Base-by-base conservation (phyloP, 2,797 vertebrate species). In the Typhlichthys eigenmanni region DNA sequence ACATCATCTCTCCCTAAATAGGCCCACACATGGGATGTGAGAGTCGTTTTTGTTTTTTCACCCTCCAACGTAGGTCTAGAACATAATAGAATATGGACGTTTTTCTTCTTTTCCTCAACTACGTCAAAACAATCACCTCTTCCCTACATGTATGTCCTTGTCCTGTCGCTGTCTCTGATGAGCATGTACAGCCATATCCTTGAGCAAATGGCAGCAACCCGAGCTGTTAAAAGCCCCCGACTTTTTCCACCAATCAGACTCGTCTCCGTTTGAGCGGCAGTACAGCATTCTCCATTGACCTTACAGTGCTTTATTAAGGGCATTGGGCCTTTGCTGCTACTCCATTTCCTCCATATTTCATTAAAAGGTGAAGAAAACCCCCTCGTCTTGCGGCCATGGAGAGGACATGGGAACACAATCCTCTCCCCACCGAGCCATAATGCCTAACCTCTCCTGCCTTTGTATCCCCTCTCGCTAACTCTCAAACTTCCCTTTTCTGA, bases 301-400 rank as follows among this genome's bases (percentile, higher is more conserved):
- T 93, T 88, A 87, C 71, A 76, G 78, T 72, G 72, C 83, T 82
- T 84, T 76, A 88, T 88, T 89, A 92, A 92, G 91, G 91, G 83
- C 90, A 87, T 29, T 58, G 71, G 78, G 82, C 79, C 81, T 78
- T 78, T 82, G 86, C 86, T 85, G 66, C 85, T 82, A 79, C 79
- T 89, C 76, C 78, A 80, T 89, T 92, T 90, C 87, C 88, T 86
- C 82, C 76, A 81, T 56, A 78, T 89, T 88, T 91, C 92, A 93
- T 93, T 92, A 93, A 92, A 92, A 89, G 87, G 87, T 82, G 91
- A 83, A 83, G 91, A 93, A 92, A 92, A 83, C 85, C 80, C 72
- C 80, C 72, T 86, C 34, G 79, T 87, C 81, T 78, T 72, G 78
- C 71, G 83, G 86, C 82, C 81, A 83, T 68, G 80, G 45, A 29